Evolutionary conservation across 2,797 vertebrate species (phyloP).

Genomic region (Holocentrus rufus): DNA sequence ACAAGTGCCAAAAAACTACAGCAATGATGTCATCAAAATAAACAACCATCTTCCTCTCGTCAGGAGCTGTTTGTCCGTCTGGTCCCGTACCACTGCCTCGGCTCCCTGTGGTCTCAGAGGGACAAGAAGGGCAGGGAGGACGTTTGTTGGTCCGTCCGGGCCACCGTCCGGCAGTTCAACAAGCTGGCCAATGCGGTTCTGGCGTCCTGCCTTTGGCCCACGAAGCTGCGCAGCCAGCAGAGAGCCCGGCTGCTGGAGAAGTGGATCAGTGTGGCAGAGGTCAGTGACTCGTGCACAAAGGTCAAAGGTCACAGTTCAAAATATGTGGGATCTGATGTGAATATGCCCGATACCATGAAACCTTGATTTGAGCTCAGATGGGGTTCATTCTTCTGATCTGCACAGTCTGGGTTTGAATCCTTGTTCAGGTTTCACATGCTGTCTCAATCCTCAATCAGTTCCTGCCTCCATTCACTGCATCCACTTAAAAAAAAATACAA

Average conservation of each 20-base stretch:
- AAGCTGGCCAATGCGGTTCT: conserved; percentile 87
- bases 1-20: no score
- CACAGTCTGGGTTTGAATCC: neutral
- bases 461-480: no score
- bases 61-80: conserved; percentile 92
- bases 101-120: conserved; percentile 90
- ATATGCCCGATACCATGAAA: no score
- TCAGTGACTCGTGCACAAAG: conserved; percentile 43
- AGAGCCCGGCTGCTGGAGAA: conserved; percentile 90
- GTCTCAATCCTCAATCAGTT: no score
- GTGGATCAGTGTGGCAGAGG: conserved; percentile 93
- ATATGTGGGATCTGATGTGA: neutral
- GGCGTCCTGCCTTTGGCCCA: conserved; percentile 86
- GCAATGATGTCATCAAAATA: neutral
- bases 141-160: conserved; percentile 88
- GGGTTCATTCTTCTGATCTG: no score
- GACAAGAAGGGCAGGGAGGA: conserved; percentile 88
- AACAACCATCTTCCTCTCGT: neutral
- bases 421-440: no score
- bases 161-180: conserved; percentile 93
- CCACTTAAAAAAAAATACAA: no score
- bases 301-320: conserved; percentile 17
- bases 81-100: conserved; percentile 92
- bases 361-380: no score
- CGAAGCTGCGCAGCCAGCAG: conserved; percentile 86